Percentiles rank a stretch among this genome's conserved stretches.
Evolutionary conservation across 92 coral and sea anemone genomes (phyloP).

Genomic region (Phenganax subtilis): DNA sequence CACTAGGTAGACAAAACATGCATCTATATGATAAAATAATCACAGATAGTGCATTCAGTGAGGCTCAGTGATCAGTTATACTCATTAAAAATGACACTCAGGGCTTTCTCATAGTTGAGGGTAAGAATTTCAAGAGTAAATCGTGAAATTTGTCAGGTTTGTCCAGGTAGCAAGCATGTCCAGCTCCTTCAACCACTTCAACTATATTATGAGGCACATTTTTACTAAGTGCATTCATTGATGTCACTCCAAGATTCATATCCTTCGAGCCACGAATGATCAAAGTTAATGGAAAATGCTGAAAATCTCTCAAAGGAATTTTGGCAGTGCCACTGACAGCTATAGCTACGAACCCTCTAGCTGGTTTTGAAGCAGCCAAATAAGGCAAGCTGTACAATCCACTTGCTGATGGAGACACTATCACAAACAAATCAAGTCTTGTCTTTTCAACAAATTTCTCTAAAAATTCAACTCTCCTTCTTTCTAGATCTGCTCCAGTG

Average conservation of each 20-base stretch:
- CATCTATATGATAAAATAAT: too few species aligned
- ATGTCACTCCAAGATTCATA: conserved; percentile 34
- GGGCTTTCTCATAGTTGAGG: too few species aligned
- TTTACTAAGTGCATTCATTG: conserved; percentile 53
- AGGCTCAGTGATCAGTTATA: too few species aligned
- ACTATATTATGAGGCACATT: conserved; percentile 56
- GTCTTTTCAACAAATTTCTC: conserved; percentile 47
- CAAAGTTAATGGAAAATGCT: conserved; percentile 56
- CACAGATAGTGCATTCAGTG: too few species aligned
- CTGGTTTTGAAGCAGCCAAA: conserved; percentile 20
- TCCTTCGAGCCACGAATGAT: conserved; percentile 75
- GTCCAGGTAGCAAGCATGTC: conserved; percentile 82
- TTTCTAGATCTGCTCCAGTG: conserved; percentile 1
- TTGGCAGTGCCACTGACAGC: conserved; percentile 62
- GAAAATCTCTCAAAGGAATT: conserved; percentile 43
- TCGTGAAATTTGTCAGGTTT: conserved; percentile 64
- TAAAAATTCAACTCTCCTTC: conserved; percentile 53
- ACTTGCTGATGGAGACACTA: conserved; percentile 83
- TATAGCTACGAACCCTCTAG: conserved; percentile 67
- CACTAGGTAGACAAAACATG: too few species aligned
- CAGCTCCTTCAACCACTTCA: conserved; percentile 61
- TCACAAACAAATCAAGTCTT: conserved; percentile 47
- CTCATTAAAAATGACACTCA: too few species aligned
- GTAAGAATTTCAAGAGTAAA: conserved; percentile 59
- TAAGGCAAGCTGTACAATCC: conserved; percentile 76